Base-by-base conservation (phyloP, 30 jellyfish, hydroid and myxozoan genomes). In the Pelagia noctiluca region DNA sequence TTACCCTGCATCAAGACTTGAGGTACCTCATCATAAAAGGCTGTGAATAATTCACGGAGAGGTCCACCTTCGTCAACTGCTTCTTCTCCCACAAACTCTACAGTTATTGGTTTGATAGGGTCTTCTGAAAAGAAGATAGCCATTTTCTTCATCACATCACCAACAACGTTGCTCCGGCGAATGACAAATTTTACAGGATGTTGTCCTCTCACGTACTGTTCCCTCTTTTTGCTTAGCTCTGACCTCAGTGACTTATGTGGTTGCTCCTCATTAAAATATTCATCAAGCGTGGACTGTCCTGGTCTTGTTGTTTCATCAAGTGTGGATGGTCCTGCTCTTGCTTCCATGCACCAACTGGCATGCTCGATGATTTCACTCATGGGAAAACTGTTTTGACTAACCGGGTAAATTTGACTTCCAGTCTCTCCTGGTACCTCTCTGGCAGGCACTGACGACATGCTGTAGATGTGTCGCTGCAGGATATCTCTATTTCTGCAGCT, bases 41-140 rank as follows among this genome's bases (percentile, higher is more conserved):
- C 0, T 0, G 87, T 13, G 87, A 75, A 75, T 23, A 53, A 26
- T 53, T 75, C 87, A 19, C 87, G 77, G 10, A 53, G 26, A 1
- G 78, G 78, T 30, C 87, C 87, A 12, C 87, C 87, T 10, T 75
- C 87, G 31, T 75, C 87, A 21, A 75, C 83, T 11, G 75, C 87
- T 10, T 16, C 78, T 53, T 75, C 87, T 2, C 60, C 87, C 18
- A 53, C 31, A 24, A 75, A 75, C 30, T 49, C 35, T 0, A 75
- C 87, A 0, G 87, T 48, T 1, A 75, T 53, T 2, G 87, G 87
- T 53, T 28, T 23, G 2, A 75, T 82, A 28, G 78, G 54, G 32
- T 49, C 78, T 13, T 75, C 52, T 53, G 21, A 16, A 31, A 75
- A 75, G 30, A 75, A 75, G 33, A 75, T 25, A 24, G 28, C 47